phyloP scores from a whole-genome alignment of 2,888 invertebrate species.

The Apodemia hepburni region DNA sequence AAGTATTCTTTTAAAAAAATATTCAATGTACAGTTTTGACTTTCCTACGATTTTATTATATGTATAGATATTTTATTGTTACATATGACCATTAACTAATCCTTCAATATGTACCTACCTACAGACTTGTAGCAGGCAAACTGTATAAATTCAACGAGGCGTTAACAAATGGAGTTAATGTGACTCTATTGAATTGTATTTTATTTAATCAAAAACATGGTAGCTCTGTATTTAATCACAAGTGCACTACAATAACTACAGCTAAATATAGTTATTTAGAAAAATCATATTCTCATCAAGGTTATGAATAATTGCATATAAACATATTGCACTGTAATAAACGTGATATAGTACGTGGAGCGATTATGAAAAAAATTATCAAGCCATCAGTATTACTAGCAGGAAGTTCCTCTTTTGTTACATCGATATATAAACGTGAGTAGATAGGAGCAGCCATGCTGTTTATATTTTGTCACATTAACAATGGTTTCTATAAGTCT shows the following conservation, averaged over 20 bases:
- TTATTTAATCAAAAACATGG: neutral
- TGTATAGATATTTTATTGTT: neutral
- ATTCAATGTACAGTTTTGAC: too few species aligned
- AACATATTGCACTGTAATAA: constrained; percentile 21
- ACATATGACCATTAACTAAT: too few species aligned
- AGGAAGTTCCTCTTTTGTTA: constrained; percentile 25
- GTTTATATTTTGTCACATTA: constrained; percentile 1
- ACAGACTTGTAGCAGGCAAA: too few species aligned
- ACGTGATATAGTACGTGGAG: constrained; percentile 23
- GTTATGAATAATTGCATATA: constrained; percentile 7
- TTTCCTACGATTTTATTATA: too few species aligned
- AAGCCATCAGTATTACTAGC: constrained; percentile 18
- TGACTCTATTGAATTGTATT: neutral
- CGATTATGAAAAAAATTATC: constrained; percentile 24
- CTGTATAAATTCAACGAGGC: too few species aligned
- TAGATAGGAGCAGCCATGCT: neutral
- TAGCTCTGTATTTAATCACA: neutral
- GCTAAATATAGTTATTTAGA: constrained; percentile 13
- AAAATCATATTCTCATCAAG: constrained; percentile 5
- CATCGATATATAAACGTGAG: constrained; percentile 24
- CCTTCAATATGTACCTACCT: too few species aligned
- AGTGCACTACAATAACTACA: neutral
- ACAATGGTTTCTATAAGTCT: constrained; percentile 6
- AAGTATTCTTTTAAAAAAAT: too few species aligned
- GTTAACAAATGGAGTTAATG: too few species aligned